A percentile compares a stretch with the other conserved stretches of the same genome.
phyloP scores from a whole-genome alignment of 2,113 vertebrate species.

The Sylvicapra grimmia region DNA sequence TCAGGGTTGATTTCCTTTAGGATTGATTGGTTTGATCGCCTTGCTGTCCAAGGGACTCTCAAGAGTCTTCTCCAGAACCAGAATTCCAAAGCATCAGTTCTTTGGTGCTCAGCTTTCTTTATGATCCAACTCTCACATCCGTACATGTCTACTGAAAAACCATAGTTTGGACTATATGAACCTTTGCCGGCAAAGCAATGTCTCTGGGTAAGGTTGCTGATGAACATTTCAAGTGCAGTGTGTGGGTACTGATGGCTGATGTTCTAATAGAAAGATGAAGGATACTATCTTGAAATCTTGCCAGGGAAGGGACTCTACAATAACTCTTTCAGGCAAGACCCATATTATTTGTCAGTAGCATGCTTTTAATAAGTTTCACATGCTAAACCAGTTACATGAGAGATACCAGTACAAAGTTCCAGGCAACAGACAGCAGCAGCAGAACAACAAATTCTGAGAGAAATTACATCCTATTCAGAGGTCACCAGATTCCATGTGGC shows the following conservation, averaged over 20 bases:
- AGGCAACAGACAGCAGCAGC: not conserved
- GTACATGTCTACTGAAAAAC: not conserved
- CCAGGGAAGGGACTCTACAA: not conserved
- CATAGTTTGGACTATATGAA: not conserved
- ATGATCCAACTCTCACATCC: not conserved
- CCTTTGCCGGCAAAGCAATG: not conserved
- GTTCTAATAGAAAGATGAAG: not conserved
- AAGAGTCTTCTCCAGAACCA: not conserved
- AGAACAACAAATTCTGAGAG: slow-evolving; percentile 7
- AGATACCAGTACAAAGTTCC: not conserved
- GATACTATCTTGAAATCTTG: not conserved
- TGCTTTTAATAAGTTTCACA: not conserved
- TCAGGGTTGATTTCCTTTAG: not conserved
- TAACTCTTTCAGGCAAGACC: not conserved
- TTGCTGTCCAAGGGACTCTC: not conserved
- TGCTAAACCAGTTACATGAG: not conserved
- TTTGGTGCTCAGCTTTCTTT: not conserved
- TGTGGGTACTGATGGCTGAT: not conserved
- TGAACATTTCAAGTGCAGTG: not conserved
- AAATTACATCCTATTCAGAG: slow-evolving; percentile 14
- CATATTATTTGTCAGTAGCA: not conserved
- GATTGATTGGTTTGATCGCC: not conserved
- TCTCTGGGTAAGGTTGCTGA: not conserved
- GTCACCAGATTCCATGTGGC: not conserved
- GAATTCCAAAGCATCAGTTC: not conserved